phyloP scores from a whole-genome alignment of 1,140 invertebrate species.

The Pseudomyrmex dendroicus region DNA sequence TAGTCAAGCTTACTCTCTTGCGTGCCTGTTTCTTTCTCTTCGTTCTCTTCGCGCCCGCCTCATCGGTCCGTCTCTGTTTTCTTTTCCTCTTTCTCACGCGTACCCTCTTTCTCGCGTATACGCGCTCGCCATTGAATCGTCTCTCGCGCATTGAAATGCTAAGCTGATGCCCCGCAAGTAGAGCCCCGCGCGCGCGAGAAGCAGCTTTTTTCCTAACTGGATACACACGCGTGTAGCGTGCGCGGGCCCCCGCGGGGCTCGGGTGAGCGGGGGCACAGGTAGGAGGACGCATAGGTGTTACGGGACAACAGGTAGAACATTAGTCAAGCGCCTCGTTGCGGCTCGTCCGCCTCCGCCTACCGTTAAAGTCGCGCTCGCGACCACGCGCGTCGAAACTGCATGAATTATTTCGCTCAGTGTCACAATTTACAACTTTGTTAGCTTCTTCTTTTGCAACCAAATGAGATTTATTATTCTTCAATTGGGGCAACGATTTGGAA shows the following conservation, averaged over 20 bases:
- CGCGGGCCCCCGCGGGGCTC: constrained; percentile 45
- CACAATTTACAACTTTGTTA: neutral
- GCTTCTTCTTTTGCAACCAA: neutral
- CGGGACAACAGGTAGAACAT: constrained; percentile 82
- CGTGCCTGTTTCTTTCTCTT: constrained; percentile 62
- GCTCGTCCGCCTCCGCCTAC: constrained; percentile 57
- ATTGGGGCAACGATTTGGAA: neutral
- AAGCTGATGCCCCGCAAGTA: constrained; percentile 65
- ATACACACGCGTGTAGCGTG: constrained; percentile 30
- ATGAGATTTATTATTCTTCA: neutral
- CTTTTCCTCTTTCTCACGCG: constrained; percentile 46
- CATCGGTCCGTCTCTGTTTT: constrained; percentile 27
- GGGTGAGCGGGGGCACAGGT: constrained; percentile 65
- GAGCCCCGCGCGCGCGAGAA: constrained; percentile 45
- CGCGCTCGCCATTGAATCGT: constrained; percentile 63
- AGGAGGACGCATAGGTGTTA: constrained; percentile 75
- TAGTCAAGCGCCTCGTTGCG: constrained; percentile 81
- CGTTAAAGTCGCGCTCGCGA: constrained; percentile 63
- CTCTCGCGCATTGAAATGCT: constrained; percentile 77
- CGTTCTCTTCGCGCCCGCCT: constrained; percentile 19
- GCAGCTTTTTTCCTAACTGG: constrained; percentile 60
- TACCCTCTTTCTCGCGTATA: constrained; percentile 22
- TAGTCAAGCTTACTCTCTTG: constrained; percentile 79
- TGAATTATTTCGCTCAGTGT: neutral
- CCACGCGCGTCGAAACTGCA: neutral